Percentiles rank a stretch among this genome's conserved stretches.
Evolutionary conservation across 2,113 vertebrate species (phyloP).

Genomic region (Clarias macrocephalus): DNA sequence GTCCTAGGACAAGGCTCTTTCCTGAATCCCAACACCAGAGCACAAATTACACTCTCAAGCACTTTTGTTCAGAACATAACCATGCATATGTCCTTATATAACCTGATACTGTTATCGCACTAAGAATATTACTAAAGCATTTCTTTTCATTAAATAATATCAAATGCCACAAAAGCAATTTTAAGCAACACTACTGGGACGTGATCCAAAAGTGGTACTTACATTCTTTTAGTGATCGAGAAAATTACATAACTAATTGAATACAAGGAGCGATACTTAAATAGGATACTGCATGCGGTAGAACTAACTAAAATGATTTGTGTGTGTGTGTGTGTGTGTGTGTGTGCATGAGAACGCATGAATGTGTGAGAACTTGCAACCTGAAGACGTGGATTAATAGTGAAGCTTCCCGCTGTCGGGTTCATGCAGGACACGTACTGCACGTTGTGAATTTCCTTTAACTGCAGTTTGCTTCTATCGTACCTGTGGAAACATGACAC

Average conservation of each 20-base stretch:
- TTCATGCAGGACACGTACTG: slow-evolving; percentile 99
- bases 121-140: not conserved
- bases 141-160: not conserved
- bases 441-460: slow-evolving; percentile 89
- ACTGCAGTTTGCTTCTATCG: slow-evolving; percentile 84
- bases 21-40: not conserved
- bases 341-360: not conserved
- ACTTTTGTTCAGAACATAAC: not conserved
- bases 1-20: not conserved
- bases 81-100: not conserved
- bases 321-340: slow-evolving; percentile 1
- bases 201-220: not conserved
- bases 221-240: not conserved
- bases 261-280: not conserved
- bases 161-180: not conserved
- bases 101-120: not conserved
- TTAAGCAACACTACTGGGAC: not conserved
- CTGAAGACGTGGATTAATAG: slow-evolving; percentile 95
- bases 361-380: slow-evolving; percentile 64
- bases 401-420: slow-evolving; percentile 91
- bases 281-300: not conserved
- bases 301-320: not conserved
- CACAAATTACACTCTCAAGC: not conserved
- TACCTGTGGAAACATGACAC: slow-evolving; percentile 78
- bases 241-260: slow-evolving; percentile 1